A percentile compares a stretch with the other conserved stretches of the same genome.
phyloP scores from a whole-genome alignment of 2,113 vertebrate species.

The Albula glossodonta region DNA sequence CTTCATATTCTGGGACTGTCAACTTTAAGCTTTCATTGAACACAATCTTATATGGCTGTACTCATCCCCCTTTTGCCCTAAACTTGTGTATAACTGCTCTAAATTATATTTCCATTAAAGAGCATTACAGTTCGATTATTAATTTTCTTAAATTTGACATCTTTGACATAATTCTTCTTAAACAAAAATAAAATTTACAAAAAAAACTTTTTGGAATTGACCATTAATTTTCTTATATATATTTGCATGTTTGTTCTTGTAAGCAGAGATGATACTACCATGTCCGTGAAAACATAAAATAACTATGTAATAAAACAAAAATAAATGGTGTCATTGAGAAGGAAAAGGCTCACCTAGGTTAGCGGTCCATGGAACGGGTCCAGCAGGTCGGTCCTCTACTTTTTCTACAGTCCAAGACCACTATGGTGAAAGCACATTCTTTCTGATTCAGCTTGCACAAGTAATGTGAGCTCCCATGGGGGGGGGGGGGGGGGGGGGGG shows the following conservation, averaged over 20 bases:
- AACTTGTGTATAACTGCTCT: neutral
- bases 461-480: neutral
- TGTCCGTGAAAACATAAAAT: neutral
- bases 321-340: neutral
- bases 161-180: neutral
- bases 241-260: too few species aligned
- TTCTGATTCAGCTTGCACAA: neutral
- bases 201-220: too few species aligned
- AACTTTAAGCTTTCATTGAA: too few species aligned
- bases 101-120: neutral
- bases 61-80: too few species aligned
- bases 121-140: neutral
- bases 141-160: neutral
- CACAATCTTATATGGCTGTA: too few species aligned
- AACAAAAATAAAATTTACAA: too few species aligned
- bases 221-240: too few species aligned
- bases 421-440: neutral
- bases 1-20: too few species aligned
- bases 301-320: neutral
- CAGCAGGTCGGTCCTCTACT: neutral
- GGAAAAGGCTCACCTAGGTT: neutral
- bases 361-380: neutral
- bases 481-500: neutral
- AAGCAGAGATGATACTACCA: too few species aligned
- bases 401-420: neutral